A percentile compares a stretch with the other conserved stretches of the same genome.
Evolutionary conservation across 2,113 vertebrate genomes (phyloP).

Genomic region (Emberiza fucata): DNA sequence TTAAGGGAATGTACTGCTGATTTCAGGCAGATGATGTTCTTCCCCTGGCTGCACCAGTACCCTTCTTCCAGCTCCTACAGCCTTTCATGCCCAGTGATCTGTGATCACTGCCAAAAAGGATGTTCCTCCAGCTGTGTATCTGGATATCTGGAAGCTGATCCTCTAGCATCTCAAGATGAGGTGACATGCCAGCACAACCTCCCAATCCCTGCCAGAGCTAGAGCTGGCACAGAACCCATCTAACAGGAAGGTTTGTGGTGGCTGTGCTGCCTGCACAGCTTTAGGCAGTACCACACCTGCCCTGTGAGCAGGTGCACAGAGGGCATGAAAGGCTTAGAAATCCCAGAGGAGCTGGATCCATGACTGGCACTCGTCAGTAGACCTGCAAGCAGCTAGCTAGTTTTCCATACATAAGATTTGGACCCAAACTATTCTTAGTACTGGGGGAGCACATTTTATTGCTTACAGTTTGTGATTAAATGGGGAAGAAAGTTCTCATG

Average conservation of each 20-base stretch:
- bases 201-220: background rate
- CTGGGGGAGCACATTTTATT: background rate
- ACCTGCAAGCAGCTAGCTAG: background rate
- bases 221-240: background rate
- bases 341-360: background rate
- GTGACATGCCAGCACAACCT: background rate
- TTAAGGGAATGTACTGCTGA: background rate
- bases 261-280: background rate
- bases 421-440: background rate
- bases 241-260: background rate
- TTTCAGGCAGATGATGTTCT: background rate
- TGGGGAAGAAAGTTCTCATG: background rate
- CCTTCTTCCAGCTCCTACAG: background rate
- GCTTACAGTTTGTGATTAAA: background rate
- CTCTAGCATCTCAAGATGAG: background rate
- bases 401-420: background rate
- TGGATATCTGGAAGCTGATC: background rate
- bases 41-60: background rate
- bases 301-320: background rate
- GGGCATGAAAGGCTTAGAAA: background rate
- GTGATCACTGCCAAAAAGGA: background rate
- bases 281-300: background rate
- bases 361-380: background rate
- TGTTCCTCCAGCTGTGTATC: background rate
- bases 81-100: background rate